phyloP scores from a whole-genome alignment of 2,113 vertebrate genomes.

The Sinocyclocheilus rhinocerous region DNA sequence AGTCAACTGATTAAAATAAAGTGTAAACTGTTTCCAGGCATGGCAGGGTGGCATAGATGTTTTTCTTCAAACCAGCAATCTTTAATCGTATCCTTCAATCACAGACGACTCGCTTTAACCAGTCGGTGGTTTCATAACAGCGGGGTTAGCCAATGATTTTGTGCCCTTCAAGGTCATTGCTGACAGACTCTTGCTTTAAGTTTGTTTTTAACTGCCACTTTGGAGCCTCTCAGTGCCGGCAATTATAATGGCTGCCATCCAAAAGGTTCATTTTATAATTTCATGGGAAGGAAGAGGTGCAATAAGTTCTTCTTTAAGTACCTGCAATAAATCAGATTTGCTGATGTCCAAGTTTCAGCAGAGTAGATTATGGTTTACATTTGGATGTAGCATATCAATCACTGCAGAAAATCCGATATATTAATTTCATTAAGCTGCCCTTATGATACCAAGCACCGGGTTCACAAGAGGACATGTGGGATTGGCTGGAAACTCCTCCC shows the following conservation, averaged over 20 bases:
- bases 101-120: background rate
- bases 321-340: slow-evolving; percentile 34
- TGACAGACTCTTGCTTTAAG: slow-evolving; percentile 11
- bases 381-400: slow-evolving; percentile 41
- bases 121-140: background rate
- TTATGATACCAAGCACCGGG: slow-evolving; percentile 7
- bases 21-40: slow-evolving; percentile 1
- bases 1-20: slow-evolving; percentile 15
- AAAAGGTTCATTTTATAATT: slow-evolving; percentile 46
- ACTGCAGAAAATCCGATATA: slow-evolving; percentile 11
- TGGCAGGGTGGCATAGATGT: background rate
- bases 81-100: background rate
- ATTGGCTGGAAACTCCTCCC: background rate
- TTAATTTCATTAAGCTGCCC: slow-evolving; percentile 27
- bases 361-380: slow-evolving; percentile 45
- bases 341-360: slow-evolving; percentile 16
- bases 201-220: slow-evolving; percentile 33
- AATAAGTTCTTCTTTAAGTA: slow-evolving; percentile 37
- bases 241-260: slow-evolving; percentile 39
- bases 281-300: slow-evolving; percentile 24
- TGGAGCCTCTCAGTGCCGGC: slow-evolving; percentile 12
- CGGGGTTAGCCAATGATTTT: background rate
- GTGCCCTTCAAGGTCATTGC: slow-evolving; percentile 19
- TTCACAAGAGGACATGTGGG: background rate
- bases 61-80: slow-evolving; percentile 21